Evolutionary conservation across 2,797 vertebrate species (phyloP), one percentile per base, ranked within the genome.

Genomic region (Alcedo atthis): DNA sequence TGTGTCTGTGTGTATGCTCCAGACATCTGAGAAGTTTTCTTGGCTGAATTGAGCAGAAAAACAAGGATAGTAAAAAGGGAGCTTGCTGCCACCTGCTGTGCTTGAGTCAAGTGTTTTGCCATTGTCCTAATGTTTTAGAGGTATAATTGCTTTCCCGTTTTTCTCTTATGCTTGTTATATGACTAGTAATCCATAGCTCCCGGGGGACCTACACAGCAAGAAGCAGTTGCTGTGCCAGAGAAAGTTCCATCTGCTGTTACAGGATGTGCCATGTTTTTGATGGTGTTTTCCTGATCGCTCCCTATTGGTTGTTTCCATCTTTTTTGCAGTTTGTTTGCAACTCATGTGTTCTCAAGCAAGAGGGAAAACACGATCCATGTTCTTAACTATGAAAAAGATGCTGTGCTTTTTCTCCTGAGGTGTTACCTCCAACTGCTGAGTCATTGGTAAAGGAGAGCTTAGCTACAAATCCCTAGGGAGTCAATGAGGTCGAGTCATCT

Each of bases 71-170:
- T 59, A 58, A 68, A 83, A 87, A 91, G 32, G 67, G 82, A 93
- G 51, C 79, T 85, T 93, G 76, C 91, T 95, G 92, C 93, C 89
- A 94, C 87, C 94, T 96, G 81, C 93, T 95, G 89, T 93, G 93
- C 93, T 96, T 49, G 24, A 74, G 18, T 46, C 26, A 15, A 84
- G 70, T 30, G 67, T 77, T 90, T 78, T 90, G 77, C 49, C 51
- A 15, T 82, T 94, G 67, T 81, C 57, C 24, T 70, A 28, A 21
- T 43, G 32, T 48, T 90, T 69, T 48, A 53, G 42, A 83, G 33
- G 15, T 78, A 14, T 30, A 82, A 69, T 5, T 82, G 66, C n/a
- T 82, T 90, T 93, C 62, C 61, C 69, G 4, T 57, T 87, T 74
- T 57, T 46, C 43, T 80, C 21, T 71, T 69, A 37, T 37, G 42